Percentiles rank a stretch among this genome's conserved stretches.
These are phyloP conservation scores for Caenorhabditis sp. DNA, from an alignment of 2,888 invertebrate genomes.

Conservation along the genomic window DNA sequence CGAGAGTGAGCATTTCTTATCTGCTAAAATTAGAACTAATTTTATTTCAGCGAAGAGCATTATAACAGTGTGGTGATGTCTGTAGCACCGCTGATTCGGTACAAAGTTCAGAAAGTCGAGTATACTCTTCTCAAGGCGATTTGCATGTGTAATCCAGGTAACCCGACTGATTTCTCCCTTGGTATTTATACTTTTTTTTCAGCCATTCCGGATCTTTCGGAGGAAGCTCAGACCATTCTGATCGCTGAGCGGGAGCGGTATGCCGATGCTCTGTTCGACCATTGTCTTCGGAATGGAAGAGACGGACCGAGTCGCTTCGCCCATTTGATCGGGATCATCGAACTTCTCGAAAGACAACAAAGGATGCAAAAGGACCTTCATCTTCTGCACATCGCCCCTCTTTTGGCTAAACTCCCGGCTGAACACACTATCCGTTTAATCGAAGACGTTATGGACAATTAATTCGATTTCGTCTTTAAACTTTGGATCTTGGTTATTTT, in stretches of 20 bases:
- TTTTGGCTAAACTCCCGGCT: not conserved
- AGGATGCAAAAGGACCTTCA: constrained; percentile 27
- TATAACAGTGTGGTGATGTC: constrained; percentile 15
- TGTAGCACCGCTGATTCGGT: constrained; percentile 24
- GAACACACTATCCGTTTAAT: constrained; percentile 1
- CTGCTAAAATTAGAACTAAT: not conserved
- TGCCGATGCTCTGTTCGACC: constrained; percentile 15
- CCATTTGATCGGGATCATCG: constrained; percentile 23
- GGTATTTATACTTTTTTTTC: too few species aligned
- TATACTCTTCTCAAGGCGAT: constrained; percentile 35
- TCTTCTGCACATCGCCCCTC: constrained; percentile 16
- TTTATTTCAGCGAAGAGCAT: constrained; percentile 12
- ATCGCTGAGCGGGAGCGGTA: constrained; percentile 1
- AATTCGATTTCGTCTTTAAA: not conserved
- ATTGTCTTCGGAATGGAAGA: constrained; percentile 6
- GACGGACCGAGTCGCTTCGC: constrained; percentile 22
- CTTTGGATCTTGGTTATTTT: too few species aligned
- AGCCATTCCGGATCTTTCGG: constrained; percentile 22
- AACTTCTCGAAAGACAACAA: constrained; percentile 21
- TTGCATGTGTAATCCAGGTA: constrained; percentile 35
- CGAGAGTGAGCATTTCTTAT: constrained; percentile 11
- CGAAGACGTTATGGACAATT: constrained; percentile 15
- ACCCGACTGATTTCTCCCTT: too few species aligned
- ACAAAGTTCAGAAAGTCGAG: constrained; percentile 10
- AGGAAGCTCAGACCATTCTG: constrained; percentile 18